Base-by-base conservation (phyloP, 2,797 vertebrate genomes). In the Mycteria americana region DNA sequence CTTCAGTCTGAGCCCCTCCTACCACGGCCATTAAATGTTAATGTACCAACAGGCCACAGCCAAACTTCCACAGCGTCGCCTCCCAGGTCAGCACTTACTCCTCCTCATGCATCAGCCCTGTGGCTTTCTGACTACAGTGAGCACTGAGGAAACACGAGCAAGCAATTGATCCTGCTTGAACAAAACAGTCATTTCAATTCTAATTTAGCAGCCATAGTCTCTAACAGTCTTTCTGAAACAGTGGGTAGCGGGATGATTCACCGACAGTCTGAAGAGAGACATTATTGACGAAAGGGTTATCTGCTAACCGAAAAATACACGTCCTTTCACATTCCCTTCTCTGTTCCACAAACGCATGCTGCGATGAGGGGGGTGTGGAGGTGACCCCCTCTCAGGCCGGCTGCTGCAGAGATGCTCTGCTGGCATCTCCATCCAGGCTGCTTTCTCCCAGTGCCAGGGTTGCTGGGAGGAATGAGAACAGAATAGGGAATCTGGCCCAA, bases 321-420 rank as follows among this genome's bases (percentile, higher is more conserved):
- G 0, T 78, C 80, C 70, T 82, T 85, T 18, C 65, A 9, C 50
- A 5, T 54, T 21, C 41, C 86, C 28, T 48, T 45, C 76, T 24
- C 28, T 1, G 1, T 23, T 28, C 62, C 75, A 45, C 63, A 57
- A 23, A 18, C 0, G 1, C 19, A 0, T 5, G 33, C 63, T 65
- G 70, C 0, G 5, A 4, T 21, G 46, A 50, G n/a, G 43, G 31
- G 37, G 39, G 6, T 28, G 86, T n/a, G 54, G 62, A 82, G 54
- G 50, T 69, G 45, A 78, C 56, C 63, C 60, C 46, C 76, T 48
- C 68, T n/a, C 68, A 28, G 48, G n/a, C 72, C 59, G 53, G 51
- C 65, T 41, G 39, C 76, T 68, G 68, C 77, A 16, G 51, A 37
- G 27, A 37, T 70, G 25, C 46, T 72, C 45, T 57, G 24, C 60